These are phyloP conservation scores for Andrena cerasifolii DNA, from an alignment of 1,140 invertebrate genomes.

Conservation along the genomic window DNA sequence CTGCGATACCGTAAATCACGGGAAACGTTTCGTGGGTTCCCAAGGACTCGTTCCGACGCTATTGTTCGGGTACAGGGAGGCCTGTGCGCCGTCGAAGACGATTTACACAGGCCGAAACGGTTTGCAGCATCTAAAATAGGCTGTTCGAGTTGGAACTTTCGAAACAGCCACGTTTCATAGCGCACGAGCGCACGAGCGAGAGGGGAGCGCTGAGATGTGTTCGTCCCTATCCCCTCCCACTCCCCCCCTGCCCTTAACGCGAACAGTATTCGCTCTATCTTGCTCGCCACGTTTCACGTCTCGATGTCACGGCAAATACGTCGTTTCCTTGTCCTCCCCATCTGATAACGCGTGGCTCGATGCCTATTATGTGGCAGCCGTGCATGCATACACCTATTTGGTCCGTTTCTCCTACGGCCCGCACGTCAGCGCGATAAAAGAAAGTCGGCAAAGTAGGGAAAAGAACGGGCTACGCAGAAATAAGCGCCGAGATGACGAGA, in stretches of 20 bases:
- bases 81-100: constrained; percentile 18
- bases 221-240: constrained; percentile 40
- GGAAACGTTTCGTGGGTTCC: neutral
- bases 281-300: constrained; percentile 47
- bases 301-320: constrained; percentile 63
- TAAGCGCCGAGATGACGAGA: constrained; percentile 1
- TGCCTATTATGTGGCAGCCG: constrained; percentile 1
- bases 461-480: constrained; percentile 18
- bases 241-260: no score
- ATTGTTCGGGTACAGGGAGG: constrained; percentile 3
- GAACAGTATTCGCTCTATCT: constrained; percentile 47
- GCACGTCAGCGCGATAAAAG: constrained; percentile 5
- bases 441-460: constrained; percentile 12
- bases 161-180: constrained; percentile 67
- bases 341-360: constrained; percentile 42
- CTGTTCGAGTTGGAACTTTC: constrained; percentile 62
- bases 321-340: constrained; percentile 54
- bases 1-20: neutral
- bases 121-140: constrained; percentile 65
- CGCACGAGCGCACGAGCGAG: constrained; percentile 53
- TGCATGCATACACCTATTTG: constrained; percentile 21
- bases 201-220: constrained; percentile 60
- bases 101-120: constrained; percentile 38
- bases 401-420: constrained; percentile 7
- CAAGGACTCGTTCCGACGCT: neutral